Percentiles rank a stretch among this genome's conserved stretches.
phyloP scores from a whole-genome alignment of 30 jellyfish, hydroid and myxozoan species.

The Aurelia coerulea region DNA sequence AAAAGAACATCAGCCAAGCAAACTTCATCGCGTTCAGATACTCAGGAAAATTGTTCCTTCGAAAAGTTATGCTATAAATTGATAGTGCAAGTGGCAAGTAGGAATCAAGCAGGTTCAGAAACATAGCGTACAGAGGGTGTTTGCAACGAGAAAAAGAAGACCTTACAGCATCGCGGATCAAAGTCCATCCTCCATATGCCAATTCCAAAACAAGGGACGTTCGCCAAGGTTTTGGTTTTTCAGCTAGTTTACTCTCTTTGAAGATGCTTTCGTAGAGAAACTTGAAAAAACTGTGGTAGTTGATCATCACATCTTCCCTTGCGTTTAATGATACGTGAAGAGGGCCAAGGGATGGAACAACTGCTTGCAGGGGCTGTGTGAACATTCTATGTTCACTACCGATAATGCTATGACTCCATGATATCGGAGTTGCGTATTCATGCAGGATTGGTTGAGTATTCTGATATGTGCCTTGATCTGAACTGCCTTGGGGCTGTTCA shows the following conservation, averaged over 20 bases:
- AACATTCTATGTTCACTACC: no score
- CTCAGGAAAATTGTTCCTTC: background rate
- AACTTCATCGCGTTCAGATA: background rate
- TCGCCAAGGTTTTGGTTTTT: constrained; percentile 18
- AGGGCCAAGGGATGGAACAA: no score
- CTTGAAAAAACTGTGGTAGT: no score
- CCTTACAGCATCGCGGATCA: no score
- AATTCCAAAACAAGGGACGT: background rate
- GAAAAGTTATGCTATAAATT: background rate
- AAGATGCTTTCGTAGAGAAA: background rate
- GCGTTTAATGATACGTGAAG: constrained; percentile 43
- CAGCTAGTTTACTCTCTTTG: constrained; percentile 11
- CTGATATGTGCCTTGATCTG: no score
- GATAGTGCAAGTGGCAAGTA: constrained; percentile 21
- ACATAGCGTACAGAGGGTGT: no score
- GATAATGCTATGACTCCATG: no score
- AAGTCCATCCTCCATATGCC: constrained; percentile 23
- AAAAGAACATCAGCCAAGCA: constrained; percentile 34
- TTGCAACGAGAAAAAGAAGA: no score
- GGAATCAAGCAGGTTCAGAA: constrained; percentile 11
- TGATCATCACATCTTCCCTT: background rate
- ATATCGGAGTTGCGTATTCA: no score
- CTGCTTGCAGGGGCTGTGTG: no score
- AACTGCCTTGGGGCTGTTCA: no score
- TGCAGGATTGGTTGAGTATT: no score